Percentiles rank a stretch among this genome's conserved stretches.
Conservation (phyloP, 1,140 invertebrate species). For the Drosophila hydei region DNA sequence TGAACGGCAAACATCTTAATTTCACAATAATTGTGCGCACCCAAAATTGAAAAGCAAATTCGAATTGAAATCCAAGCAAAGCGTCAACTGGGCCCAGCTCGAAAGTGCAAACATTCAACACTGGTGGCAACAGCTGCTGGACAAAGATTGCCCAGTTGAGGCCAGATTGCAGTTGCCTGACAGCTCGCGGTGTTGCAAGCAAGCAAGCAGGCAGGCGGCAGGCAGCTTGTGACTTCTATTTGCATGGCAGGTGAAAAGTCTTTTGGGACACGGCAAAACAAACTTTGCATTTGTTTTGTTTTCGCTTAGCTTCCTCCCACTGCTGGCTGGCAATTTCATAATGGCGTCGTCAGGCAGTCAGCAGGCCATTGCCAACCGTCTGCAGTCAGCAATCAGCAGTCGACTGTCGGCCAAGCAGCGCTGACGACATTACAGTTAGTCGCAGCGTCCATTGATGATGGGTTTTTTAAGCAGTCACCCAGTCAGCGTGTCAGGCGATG, state of each 20-base stretch:
- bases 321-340: constrained; percentile 64
- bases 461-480: constrained; percentile 42
- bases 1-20: constrained; percentile 70
- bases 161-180: constrained; percentile 43
- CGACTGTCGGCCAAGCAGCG: constrained; percentile 42
- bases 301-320: constrained; percentile 18
- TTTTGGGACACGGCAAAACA: constrained; percentile 61
- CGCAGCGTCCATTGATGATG: constrained; percentile 49
- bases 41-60: constrained; percentile 67
- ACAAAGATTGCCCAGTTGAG: constrained; percentile 49
- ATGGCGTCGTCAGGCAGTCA: constrained; percentile 67
- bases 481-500: constrained; percentile 33
- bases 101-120: constrained; percentile 80
- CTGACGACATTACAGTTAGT: constrained; percentile 77
- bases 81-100: constrained; percentile 18
- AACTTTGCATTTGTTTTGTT: constrained; percentile 68
- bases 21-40: constrained; percentile 73
- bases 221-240: constrained; percentile 50
- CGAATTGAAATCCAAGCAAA: constrained; percentile 42
- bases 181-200: constrained; percentile 12
- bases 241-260: constrained; percentile 79
- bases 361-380: constrained; percentile 4
- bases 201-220: neutral
- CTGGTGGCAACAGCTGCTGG: constrained; percentile 73
- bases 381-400: constrained; percentile 9